Conservation (phyloP, 35 echinoderm and acorn worm species). For the Lytechinus variegatus region DNA sequence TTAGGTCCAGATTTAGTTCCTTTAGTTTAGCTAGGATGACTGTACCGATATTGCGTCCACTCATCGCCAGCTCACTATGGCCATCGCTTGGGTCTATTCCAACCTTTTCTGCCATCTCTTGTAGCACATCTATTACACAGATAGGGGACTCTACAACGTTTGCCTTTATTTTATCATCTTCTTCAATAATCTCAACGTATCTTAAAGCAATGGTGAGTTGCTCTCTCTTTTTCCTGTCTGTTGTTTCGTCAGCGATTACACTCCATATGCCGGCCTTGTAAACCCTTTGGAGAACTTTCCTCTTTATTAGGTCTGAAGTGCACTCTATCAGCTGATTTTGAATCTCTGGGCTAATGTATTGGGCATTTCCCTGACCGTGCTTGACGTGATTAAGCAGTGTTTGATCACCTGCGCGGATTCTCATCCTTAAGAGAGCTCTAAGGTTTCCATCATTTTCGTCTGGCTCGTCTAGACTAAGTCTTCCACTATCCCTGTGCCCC, state of each 20-base stretch:
- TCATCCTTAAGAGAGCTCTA: neutral
- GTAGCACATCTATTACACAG: neutral
- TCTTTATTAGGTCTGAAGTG: neutral
- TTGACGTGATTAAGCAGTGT: neutral
- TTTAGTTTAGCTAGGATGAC: neutral
- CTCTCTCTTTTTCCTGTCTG: neutral
- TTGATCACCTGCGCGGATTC: neutral
- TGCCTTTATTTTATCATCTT: neutral
- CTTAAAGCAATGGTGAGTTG: neutral
- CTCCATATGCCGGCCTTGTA: neutral
- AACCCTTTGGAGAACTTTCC: neutral
- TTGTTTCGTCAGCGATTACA: neutral
- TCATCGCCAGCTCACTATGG: neutral
- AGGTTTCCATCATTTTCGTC: neutral
- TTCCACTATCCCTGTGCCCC: neutral
- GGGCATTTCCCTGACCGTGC: neutral
- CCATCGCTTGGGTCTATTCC: conserved; percentile 6
- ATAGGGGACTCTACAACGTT: neutral
- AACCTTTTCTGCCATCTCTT: neutral
- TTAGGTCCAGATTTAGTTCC: neutral
- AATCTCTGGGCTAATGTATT: neutral
- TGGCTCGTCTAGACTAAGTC: neutral
- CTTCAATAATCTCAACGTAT: neutral
- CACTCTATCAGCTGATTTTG: neutral
- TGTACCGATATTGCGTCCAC: neutral